Evolutionary conservation across 2,113 vertebrate genomes (phyloP), one percentile per base, ranked within the genome.

Genomic region (Centropus bengalensis): DNA sequence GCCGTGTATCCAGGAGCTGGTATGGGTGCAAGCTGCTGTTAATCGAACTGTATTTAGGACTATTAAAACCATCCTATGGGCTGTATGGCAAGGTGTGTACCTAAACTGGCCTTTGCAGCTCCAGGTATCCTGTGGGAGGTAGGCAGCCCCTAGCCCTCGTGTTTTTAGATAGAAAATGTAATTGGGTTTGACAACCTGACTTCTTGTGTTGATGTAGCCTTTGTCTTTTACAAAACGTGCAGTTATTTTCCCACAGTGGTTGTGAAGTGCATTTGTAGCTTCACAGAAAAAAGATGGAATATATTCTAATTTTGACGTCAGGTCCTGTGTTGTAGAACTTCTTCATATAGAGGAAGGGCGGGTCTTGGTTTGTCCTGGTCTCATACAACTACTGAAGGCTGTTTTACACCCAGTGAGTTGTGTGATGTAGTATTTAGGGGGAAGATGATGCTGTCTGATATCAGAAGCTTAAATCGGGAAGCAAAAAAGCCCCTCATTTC

Each of bases 11-110:
- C 70, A 85, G 75, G 82, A 79, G 51, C 70, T 62, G 69, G 4
- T 85, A 47, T 42, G 44, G 87, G 74, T 88, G 55, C 78, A 89
- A 88, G 42, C 78, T 96, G 84, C 75, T 77, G 42, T 64, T 87
- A 85, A 73, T 33, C 73, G 74, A 76, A 62, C 55, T 70, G 59
- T 51, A 30, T 70, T 82, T 75, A 67, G 51, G 51, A 28, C 51
- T 88, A 22, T 51, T 79, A 51, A 87, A 95, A 42, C 70, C 47
- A n/a, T 58, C 22, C 5, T 28, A 7, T 55, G 49, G 62, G 54
- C 67, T 76, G 23, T 26, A 13, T 24, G 63, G 44, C 67, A 66
- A 67, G 51, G 67, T 59, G 19, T 30, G 6, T 27, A 55, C 62
- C 63, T 82, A 12, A 28, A n/a, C 51, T 52, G 85, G 55, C 63